Conservation (phyloP, 2,888 invertebrate genomes). For the Dasysyrphus tricinctus region DNA sequence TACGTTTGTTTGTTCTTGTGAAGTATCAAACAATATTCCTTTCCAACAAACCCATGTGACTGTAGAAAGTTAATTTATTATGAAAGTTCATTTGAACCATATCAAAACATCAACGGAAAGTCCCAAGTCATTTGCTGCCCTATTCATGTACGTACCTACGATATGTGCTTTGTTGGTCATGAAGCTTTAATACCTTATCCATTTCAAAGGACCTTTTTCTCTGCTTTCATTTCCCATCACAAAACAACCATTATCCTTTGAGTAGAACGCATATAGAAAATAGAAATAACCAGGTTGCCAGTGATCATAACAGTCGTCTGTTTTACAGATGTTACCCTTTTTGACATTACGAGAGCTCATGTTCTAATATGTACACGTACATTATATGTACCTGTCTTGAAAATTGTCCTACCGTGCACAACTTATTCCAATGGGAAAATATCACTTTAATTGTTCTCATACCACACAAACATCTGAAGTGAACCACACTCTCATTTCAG, state of each 20-base stretch:
- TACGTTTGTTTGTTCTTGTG: not conserved
- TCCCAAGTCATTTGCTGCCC: not conserved
- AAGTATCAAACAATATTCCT: not conserved
- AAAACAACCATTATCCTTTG: conserved; percentile 22
- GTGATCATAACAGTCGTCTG: not conserved
- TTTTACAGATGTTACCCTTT: not conserved
- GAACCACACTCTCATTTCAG: conserved; percentile 11
- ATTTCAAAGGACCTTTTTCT: not conserved
- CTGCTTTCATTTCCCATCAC: not conserved
- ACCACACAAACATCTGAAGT: not conserved
- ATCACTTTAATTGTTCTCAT: conserved; percentile 9
- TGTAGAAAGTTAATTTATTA: not conserved
- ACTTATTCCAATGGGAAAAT: not conserved
- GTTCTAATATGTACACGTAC: not conserved
- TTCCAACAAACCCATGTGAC: not conserved
- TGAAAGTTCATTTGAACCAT: not conserved
- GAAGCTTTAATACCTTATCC: not conserved
- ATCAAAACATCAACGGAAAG: conserved; percentile 1
- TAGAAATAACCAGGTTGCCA: not conserved
- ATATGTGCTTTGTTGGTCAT: not conserved
- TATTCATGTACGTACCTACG: not conserved
- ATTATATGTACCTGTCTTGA: not conserved
- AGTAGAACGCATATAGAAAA: conserved; percentile 10
- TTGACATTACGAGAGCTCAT: not conserved
- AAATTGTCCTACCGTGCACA: conserved; percentile 4